Percentiles rank a stretch among this genome's conserved stretches.
Evolutionary conservation across 2,797 vertebrate species (phyloP).

Genomic region (Cygnus olor): DNA sequence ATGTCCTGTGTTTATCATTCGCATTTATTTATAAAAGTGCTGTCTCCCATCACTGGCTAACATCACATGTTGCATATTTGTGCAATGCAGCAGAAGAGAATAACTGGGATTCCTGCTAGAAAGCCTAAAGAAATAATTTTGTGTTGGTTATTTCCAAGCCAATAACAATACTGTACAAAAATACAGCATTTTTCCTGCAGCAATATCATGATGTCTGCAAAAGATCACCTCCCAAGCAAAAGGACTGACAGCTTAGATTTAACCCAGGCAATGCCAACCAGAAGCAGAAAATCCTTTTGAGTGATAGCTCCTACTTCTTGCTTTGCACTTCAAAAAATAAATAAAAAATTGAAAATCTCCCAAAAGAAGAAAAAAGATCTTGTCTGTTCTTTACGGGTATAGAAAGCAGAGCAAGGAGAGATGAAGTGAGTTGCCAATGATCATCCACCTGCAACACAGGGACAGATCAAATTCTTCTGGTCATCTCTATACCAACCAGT

Average conservation of each 20-base stretch:
- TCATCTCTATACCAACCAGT: background rate
- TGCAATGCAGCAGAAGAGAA: constrained; percentile 64
- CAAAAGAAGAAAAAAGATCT: background rate
- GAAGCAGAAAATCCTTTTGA: background rate
- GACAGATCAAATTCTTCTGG: background rate
- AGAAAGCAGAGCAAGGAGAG: background rate
- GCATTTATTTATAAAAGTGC: constrained; percentile 45
- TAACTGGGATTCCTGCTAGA: constrained; percentile 53
- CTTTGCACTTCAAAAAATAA: background rate
- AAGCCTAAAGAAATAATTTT: constrained; percentile 51
- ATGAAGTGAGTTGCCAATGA: background rate
- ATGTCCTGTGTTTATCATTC: background rate
- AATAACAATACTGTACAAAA: constrained; percentile 15
- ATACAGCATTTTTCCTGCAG: background rate
- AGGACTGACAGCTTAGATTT: background rate
- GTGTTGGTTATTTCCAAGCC: constrained; percentile 45
- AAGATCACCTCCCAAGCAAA: constrained; percentile 16
- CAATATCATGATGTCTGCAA: background rate
- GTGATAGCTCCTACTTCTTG: background rate
- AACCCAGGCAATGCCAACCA: background rate
- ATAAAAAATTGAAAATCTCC: too few species aligned
- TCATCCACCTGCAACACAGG: background rate
- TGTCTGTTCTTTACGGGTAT: background rate
- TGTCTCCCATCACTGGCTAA: background rate
- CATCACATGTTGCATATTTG: constrained; percentile 25